phyloP scores from a whole-genome alignment of 1,140 invertebrate species.

The Gyrodactylus bullatarudis region DNA sequence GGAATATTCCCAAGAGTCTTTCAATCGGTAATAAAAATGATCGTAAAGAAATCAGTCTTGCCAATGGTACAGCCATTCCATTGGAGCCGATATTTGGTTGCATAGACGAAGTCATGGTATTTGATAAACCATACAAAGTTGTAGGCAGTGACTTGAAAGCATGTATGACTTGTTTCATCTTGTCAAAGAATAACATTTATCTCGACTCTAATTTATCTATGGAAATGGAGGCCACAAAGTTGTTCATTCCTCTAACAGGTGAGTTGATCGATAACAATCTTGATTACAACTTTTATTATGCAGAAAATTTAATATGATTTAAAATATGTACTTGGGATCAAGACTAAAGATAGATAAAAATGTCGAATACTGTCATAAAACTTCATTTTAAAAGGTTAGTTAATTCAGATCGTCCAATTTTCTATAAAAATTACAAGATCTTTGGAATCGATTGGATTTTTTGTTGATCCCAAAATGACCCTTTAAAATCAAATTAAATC shows the following conservation, averaged over 20 bases:
- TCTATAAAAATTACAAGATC: too few species aligned
- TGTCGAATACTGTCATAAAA: too few species aligned
- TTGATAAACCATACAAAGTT: neutral
- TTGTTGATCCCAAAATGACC: too few species aligned
- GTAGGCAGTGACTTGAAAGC: neutral
- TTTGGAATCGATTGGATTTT: too few species aligned
- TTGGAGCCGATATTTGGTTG: neutral
- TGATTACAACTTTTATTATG: too few species aligned
- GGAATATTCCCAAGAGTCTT: neutral
- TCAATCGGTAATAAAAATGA: neutral
- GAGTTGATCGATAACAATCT: neutral
- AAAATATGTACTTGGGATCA: too few species aligned
- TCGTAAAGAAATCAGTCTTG: too few species aligned
- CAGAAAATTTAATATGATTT: too few species aligned
- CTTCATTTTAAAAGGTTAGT: too few species aligned
- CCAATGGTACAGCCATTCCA: neutral
- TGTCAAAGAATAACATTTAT: neutral
- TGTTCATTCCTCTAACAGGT: neutral
- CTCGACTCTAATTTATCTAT: neutral
- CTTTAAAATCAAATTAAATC: too few species aligned
- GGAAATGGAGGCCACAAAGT: neutral
- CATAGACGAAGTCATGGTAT: neutral
- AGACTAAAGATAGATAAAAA: too few species aligned
- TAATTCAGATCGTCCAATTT: too few species aligned
- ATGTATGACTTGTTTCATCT: neutral